Evolutionary conservation across 2,113 vertebrate genomes (phyloP).

Genomic region (Pagrus major): DNA sequence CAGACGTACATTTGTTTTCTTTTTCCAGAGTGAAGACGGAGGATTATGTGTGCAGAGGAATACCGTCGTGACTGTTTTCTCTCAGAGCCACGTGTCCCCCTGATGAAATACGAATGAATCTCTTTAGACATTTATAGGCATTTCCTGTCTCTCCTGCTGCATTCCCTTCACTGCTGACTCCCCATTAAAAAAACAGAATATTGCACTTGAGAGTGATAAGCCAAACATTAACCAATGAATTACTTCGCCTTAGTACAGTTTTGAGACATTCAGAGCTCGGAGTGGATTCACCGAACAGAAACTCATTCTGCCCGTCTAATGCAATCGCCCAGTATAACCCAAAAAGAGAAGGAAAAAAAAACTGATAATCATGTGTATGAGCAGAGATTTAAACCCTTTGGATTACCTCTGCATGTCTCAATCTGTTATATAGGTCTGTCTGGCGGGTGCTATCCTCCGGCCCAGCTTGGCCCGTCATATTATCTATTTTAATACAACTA

Average conservation of each 20-base stretch:
- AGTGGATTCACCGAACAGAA: slow-evolving; percentile 49
- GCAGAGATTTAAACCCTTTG: slow-evolving; percentile 82
- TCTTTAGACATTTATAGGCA: slow-evolving; percentile 15
- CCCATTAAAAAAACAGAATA: slow-evolving; percentile 20
- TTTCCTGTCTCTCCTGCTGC: background rate
- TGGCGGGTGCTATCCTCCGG: slow-evolving; percentile 52
- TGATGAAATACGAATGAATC: slow-evolving; percentile 11
- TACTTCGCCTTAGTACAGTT: slow-evolving; percentile 34
- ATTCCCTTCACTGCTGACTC: background rate
- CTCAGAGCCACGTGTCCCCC: background rate
- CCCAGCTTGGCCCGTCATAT: slow-evolving; percentile 57
- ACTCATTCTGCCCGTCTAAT: slow-evolving; percentile 46
- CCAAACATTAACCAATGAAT: slow-evolving; percentile 30
- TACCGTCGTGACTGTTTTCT: background rate
- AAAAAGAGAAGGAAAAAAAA: slow-evolving; percentile 51
- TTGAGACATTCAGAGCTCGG: slow-evolving; percentile 22
- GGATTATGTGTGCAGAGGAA: slow-evolving; percentile 41
- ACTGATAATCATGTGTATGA: slow-evolving; percentile 77
- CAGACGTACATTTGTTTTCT: background rate
- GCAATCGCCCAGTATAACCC: slow-evolving; percentile 71
- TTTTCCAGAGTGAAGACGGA: background rate
- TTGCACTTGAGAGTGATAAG: slow-evolving; percentile 11
- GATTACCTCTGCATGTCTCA: slow-evolving; percentile 84
- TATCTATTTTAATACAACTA: slow-evolving; percentile 76
- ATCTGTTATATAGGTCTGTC: slow-evolving; percentile 84